These are phyloP conservation scores for Athetis lepigone DNA, from an alignment of 2,888 invertebrate species.

Conservation along the genomic window DNA sequence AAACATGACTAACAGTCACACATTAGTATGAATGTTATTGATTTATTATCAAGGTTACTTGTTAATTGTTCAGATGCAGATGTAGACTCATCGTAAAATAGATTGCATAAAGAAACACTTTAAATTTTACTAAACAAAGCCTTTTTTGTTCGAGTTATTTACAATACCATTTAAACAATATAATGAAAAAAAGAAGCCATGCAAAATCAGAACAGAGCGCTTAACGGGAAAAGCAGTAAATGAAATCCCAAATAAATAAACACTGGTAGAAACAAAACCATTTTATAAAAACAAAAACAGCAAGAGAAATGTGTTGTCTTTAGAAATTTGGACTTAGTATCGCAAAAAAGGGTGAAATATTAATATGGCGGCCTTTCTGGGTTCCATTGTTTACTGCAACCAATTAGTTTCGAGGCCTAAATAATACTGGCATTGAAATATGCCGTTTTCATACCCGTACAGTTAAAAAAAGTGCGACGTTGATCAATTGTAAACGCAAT, in stretches of 20 bases:
- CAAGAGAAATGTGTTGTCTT: slow-evolving; percentile 59
- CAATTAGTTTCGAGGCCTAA: slow-evolving; percentile 67
- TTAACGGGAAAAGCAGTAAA: slow-evolving; percentile 23
- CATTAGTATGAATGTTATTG: too few relatives aligned
- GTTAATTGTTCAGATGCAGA: neutral
- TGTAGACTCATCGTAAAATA: neutral
- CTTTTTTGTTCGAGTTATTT: neutral
- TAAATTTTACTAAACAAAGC: neutral
- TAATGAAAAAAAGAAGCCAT: slow-evolving; percentile 42
- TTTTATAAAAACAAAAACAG: slow-evolving; percentile 36
- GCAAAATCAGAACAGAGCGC: slow-evolving; percentile 30
- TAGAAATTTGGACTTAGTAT: slow-evolving; percentile 60
- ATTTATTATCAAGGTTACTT: slow-evolving; percentile 3
- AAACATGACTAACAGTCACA: too few relatives aligned
- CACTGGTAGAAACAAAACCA: slow-evolving; percentile 23
- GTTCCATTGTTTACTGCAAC: slow-evolving; percentile 63
- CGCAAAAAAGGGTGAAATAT: slow-evolving; percentile 65
- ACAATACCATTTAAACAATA: slow-evolving; percentile 4
- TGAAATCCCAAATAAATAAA: slow-evolving; percentile 28
- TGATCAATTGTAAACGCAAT: slow-evolving; percentile 20
- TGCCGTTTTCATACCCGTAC: slow-evolving; percentile 36
- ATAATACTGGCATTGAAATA: slow-evolving; percentile 52
- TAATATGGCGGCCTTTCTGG: slow-evolving; percentile 51
- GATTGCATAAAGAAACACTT: neutral
- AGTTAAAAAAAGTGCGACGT: slow-evolving; percentile 32